Conservation (phyloP, 2,113 vertebrate species). For the Cyprinodon tularosa region DNA sequence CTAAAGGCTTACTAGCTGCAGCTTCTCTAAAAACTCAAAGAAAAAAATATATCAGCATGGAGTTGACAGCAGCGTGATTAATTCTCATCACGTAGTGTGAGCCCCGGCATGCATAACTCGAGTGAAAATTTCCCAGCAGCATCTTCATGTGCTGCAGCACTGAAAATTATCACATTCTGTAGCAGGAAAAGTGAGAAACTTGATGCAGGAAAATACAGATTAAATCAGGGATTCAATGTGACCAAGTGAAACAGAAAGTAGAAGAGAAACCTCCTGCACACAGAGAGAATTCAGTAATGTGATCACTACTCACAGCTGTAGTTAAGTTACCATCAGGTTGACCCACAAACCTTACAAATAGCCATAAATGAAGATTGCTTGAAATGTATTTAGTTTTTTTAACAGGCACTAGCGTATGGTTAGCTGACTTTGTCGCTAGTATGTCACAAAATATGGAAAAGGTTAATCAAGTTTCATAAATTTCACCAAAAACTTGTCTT, state of each 20-base stretch:
- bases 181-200: constrained; percentile 18
- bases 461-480: not conserved
- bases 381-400: too few relatives aligned
- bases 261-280: too few relatives aligned
- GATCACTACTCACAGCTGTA: too few relatives aligned
- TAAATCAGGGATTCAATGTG: constrained; percentile 1
- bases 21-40: constrained; percentile 19
- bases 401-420: too few relatives aligned
- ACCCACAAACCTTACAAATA: too few relatives aligned
- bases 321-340: too few relatives aligned
- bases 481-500: constrained; percentile 1
- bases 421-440: not conserved
- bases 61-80: constrained; percentile 29
- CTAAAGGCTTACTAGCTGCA: constrained; percentile 28
- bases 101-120: not conserved
- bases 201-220: not conserved
- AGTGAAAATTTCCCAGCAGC: constrained; percentile 1
- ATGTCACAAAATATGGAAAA: not conserved
- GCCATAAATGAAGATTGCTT: too few relatives aligned
- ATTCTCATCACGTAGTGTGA: constrained; percentile 15
- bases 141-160: constrained; percentile 12
- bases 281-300: not conserved
- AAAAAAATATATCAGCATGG: not conserved
- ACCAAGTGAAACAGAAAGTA: not conserved
- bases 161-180: constrained; percentile 24